Percentiles rank a stretch among this genome's conserved stretches.
Conservation (phyloP, 2,797 vertebrate genomes). For the Denticeps clupeoides region DNA sequence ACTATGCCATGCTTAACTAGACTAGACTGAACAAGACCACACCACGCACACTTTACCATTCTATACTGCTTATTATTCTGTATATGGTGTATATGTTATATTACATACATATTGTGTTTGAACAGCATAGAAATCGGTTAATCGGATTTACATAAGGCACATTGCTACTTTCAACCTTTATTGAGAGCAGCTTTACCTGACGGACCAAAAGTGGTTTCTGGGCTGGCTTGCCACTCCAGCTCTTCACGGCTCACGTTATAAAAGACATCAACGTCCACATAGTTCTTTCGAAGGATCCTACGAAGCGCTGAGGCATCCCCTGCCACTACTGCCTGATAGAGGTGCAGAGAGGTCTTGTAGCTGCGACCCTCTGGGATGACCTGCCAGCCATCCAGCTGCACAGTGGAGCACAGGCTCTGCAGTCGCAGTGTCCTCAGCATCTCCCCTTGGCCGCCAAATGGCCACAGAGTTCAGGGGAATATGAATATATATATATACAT, state of each 20-base stretch:
- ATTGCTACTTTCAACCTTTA: not conserved
- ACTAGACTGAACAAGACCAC: too few species aligned
- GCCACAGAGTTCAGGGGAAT: conserved; percentile 1
- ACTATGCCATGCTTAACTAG: too few species aligned
- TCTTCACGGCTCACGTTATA: conserved; percentile 51
- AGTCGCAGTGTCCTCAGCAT: conserved; percentile 33
- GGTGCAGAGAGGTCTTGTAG: conserved; percentile 19
- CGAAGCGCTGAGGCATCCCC: conserved; percentile 47
- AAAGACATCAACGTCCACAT: conserved; percentile 47
- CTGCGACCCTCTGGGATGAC: conserved; percentile 4
- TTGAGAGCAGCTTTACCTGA: conserved; percentile 51
- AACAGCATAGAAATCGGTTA: too few species aligned
- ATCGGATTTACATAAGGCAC: too few species aligned
- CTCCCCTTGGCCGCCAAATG: conserved; percentile 10
- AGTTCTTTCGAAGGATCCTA: conserved; percentile 38
- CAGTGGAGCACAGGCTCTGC: conserved; percentile 26
- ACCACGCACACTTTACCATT: too few species aligned
- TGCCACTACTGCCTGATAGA: conserved; percentile 39
- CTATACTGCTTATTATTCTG: too few species aligned
- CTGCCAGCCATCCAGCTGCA: conserved; percentile 32
- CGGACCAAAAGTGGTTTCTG: conserved; percentile 44
- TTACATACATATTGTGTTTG: too few species aligned
- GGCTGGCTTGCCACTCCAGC: conserved; percentile 52
- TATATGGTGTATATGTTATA: too few species aligned
- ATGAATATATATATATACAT: conserved; percentile 18